phyloP scores from a whole-genome alignment of 2,888 invertebrate genomes.

The Cheilosia scutellata region DNA sequence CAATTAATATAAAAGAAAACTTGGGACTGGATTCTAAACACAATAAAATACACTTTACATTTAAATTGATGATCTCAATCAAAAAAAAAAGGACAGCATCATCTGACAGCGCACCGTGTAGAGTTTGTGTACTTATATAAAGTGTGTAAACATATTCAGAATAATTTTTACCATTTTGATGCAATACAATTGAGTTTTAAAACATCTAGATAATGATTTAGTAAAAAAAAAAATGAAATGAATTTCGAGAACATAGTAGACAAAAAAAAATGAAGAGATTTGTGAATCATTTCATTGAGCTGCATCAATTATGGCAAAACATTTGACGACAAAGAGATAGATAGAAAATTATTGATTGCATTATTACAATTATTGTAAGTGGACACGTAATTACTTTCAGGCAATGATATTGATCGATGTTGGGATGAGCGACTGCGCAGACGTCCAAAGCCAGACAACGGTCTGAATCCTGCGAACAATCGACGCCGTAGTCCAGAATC shows the following conservation, averaged over 20 bases:
- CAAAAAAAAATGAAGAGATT: slow-evolving; percentile 73
- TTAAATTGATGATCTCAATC: slow-evolving; percentile 59
- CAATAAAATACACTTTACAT: slow-evolving; percentile 43
- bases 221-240: slow-evolving; percentile 11
- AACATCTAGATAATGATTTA: slow-evolving; percentile 43
- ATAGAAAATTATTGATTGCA: slow-evolving; percentile 77
- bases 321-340: slow-evolving; percentile 75
- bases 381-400: slow-evolving; percentile 89
- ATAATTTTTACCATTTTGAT: slow-evolving; percentile 71
- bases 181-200: slow-evolving; percentile 48
- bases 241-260: slow-evolving; percentile 1
- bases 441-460: slow-evolving; percentile 90
- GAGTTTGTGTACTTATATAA: slow-evolving; percentile 39
- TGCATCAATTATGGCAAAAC: slow-evolving; percentile 76
- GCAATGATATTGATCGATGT: slow-evolving; percentile 93
- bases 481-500: slow-evolving; percentile 89
- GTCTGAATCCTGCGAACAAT: slow-evolving; percentile 92
- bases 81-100: slow-evolving; percentile 57
- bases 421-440: slow-evolving; percentile 88
- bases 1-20: slow-evolving; percentile 78
- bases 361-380: slow-evolving; percentile 77
- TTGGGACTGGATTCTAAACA: slow-evolving; percentile 65
- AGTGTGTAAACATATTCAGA: slow-evolving; percentile 36
- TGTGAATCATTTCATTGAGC: slow-evolving; percentile 84
- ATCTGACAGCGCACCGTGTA: slow-evolving; percentile 34